phyloP scores from a whole-genome alignment of 2,113 vertebrate species.

The Eublepharis macularius region DNA sequence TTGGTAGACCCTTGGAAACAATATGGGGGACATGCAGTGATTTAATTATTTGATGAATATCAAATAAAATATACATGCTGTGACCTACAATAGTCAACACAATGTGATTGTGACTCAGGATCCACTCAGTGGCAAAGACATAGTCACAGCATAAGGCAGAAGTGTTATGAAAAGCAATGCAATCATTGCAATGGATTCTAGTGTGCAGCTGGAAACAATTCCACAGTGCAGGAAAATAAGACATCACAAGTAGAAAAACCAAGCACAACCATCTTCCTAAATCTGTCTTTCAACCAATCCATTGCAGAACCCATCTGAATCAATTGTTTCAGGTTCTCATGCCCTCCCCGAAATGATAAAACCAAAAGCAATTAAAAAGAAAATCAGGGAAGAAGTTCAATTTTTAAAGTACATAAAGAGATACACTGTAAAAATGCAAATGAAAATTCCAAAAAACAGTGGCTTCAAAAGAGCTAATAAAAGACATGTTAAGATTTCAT shows the following conservation, averaged over 20 bases:
- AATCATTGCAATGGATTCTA: background rate
- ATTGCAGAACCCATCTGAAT: background rate
- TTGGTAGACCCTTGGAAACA: too few species aligned
- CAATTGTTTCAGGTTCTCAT: background rate
- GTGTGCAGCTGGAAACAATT: background rate
- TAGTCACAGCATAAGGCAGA: conserved; percentile 24
- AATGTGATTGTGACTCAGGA: background rate
- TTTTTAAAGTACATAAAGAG: background rate
- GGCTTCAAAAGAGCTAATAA: background rate
- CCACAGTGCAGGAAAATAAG: background rate
- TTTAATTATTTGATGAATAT: background rate
- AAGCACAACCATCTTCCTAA: background rate
- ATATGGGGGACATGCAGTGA: too few species aligned
- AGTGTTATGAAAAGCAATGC: background rate
- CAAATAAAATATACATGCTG: conserved; percentile 55
- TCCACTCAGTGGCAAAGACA: background rate
- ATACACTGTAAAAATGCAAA: background rate
- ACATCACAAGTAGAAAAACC: conserved; percentile 7
- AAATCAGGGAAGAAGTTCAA: background rate
- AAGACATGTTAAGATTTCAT: background rate
- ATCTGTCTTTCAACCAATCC: background rate
- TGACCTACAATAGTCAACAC: conserved; percentile 44
- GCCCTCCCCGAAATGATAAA: background rate
- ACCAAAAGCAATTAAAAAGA: background rate
- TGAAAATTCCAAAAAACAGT: background rate